Base-by-base conservation (phyloP, 2,797 vertebrate species). In the Rhadinocentrus ornatus region DNA sequence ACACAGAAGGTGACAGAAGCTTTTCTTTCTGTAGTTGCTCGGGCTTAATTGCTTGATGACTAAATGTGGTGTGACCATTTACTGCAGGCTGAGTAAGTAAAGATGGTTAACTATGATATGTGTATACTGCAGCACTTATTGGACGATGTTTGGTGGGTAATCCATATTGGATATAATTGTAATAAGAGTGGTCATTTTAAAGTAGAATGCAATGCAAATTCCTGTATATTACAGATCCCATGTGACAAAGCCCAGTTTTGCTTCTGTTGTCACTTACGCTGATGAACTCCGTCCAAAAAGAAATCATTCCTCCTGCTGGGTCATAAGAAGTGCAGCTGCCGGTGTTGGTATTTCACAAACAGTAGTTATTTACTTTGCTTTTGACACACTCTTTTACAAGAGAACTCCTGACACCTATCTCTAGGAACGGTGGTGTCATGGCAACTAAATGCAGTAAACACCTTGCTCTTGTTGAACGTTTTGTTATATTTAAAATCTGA, bases 141-240 rank as follows among this genome's bases (percentile, higher is more conserved):
- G 74, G 82, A 37, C 77, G 76, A 78, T 74, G 61, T 74, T 78
- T 91, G 94, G 94, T 95, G 95, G 95, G 95, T 99, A 96, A 98
- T 99, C 97, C 98, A 99, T 98, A 98, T 98, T 99, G 97, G 97
- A 99, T 98, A 92, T 94, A 94, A 93, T 90, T 93, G 96, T 85
- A 81, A 88, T 64, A 78, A 87, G 83, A 91, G 87, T 67, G 82
- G 78, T 87, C 83, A 12, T 83, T 89, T 74, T 81, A 66, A 76
- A 80, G 77, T 81, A 77, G 87, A 86, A 92, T 77, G 82, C 83
- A 84, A 82, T 79, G 83, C 55, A 84, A 71, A 37, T 89, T 92
- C 88, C 92, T 94, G 93, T 94, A 94, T 93, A 93, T 94, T 93
- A 94, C 91, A 94, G 94, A 91, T 76, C 65, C 34, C 50, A 68